A percentile compares a stretch with the other conserved stretches of the same genome.
Conservation (phyloP, 1,140 invertebrate genomes). For the Rhynchophorus ferrugineus region DNA sequence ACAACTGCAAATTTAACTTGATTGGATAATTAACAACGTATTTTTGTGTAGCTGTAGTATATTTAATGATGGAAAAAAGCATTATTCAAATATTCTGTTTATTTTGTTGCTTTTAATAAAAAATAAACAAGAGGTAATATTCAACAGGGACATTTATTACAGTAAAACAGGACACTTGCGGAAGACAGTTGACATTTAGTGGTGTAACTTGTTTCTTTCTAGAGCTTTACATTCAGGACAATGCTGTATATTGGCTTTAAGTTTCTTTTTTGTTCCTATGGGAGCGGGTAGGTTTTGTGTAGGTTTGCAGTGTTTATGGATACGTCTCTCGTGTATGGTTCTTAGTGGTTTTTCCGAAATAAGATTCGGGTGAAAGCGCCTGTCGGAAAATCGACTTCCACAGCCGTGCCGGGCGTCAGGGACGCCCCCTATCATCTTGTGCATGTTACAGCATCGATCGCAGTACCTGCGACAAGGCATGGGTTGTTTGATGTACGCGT, state of each 20-base stretch:
- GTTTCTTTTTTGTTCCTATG: not conserved
- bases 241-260: not conserved
- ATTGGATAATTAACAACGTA: too few relatives aligned
- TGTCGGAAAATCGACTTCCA: not conserved
- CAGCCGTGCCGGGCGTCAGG: not conserved
- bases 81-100: too few relatives aligned
- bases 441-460: constrained; percentile 1
- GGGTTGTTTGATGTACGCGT: not conserved
- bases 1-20: too few relatives aligned
- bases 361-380: not conserved
- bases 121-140: too few relatives aligned
- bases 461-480: constrained; percentile 15
- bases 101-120: too few relatives aligned
- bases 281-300: too few relatives aligned
- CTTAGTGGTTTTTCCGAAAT: not conserved
- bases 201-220: not conserved
- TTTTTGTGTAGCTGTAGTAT: too few relatives aligned
- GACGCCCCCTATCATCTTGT: not conserved
- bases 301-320: not conserved
- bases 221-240: not conserved
- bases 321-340: not conserved
- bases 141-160: too few relatives aligned
- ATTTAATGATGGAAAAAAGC: too few relatives aligned
- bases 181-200: too few relatives aligned
- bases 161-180: too few relatives aligned